phyloP scores from a whole-genome alignment of 2,797 vertebrate genomes.

The Sebastes diploproa region DNA sequence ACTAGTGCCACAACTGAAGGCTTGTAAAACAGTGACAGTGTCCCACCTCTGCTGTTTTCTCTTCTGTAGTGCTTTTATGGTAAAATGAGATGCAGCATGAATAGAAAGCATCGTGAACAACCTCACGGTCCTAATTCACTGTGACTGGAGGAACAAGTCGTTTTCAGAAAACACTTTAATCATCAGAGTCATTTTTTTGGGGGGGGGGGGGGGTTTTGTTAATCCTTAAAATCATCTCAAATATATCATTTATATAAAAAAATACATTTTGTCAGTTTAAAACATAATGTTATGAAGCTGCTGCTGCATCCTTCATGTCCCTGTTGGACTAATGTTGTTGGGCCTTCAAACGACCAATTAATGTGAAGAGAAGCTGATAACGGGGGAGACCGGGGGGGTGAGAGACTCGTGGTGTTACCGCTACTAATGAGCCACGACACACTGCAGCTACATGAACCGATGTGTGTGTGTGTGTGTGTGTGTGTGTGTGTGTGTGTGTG shows the following conservation, averaged over 20 bases:
- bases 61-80: too few species aligned
- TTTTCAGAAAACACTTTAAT: background rate
- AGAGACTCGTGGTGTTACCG: background rate
- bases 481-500: background rate
- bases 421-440: constrained; percentile 7
- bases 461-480: background rate
- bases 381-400: too few species aligned
- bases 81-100: background rate
- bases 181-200: background rate
- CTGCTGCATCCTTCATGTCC: background rate
- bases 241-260: background rate
- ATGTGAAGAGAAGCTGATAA: background rate
- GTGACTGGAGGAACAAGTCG: background rate
- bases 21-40: background rate
- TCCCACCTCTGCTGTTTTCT: background rate
- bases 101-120: background rate
- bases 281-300: background rate
- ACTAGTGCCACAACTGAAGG: background rate
- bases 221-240: background rate
- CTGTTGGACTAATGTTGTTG: background rate
- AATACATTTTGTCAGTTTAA: background rate
- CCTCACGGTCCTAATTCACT: background rate
- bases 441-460: background rate
- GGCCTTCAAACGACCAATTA: constrained; percentile 11
- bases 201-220: background rate